Evolutionary conservation across 2,888 invertebrate genomes (phyloP), one percentile per base, ranked within the genome.

Genomic region (Dexiosoma caninum): DNA sequence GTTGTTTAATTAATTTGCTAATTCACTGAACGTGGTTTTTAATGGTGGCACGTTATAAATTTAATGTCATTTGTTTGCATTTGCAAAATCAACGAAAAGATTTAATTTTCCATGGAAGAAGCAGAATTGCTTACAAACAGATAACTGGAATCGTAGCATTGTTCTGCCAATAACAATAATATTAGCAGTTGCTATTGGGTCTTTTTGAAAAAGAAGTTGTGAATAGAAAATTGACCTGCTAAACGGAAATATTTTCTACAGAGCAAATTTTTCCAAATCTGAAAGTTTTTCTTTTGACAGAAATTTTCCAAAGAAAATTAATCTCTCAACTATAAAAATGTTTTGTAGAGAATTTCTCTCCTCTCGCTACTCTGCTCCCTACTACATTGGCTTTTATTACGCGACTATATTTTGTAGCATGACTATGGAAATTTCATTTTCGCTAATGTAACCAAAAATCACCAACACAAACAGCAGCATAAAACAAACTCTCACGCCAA

Each of bases 341-440:
- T 53, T 30, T 10, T 53, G 14, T 1, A 35, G 16, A 16, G 32
- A 5, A 37, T 23, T 37, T 12, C 27, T 27, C 4, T 5, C 6
- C 6, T 6, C 3, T 27, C 27, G 6, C 3, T 5, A 27, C 4
- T 27, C 27, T 27, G 27, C 4, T 8, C 53, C 12, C 30, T 1
- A 10, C 37, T 76, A 27, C 59, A 12, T 16, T 51, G 37, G 14
- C 19, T 21, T 2, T 21, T 10, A 32, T 7, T 30, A 21, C 46
- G 42, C 57, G 44, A 55, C 44, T 53, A 53, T 37, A 27, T 23
- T 49, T 64, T 62, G 42, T 10, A 64, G 40, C 32, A 16, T 64
- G 69, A 79, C 62, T 69, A 60, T 57, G 21, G 16, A 3, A 44
- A 60, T 59, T 57, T 32, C 53, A 57, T 69, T 62, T 60, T 32